Percentiles rank a stretch among this genome's conserved stretches.
Evolutionary conservation across 2,113 vertebrate species (phyloP).

Genomic region (Alces alces): DNA sequence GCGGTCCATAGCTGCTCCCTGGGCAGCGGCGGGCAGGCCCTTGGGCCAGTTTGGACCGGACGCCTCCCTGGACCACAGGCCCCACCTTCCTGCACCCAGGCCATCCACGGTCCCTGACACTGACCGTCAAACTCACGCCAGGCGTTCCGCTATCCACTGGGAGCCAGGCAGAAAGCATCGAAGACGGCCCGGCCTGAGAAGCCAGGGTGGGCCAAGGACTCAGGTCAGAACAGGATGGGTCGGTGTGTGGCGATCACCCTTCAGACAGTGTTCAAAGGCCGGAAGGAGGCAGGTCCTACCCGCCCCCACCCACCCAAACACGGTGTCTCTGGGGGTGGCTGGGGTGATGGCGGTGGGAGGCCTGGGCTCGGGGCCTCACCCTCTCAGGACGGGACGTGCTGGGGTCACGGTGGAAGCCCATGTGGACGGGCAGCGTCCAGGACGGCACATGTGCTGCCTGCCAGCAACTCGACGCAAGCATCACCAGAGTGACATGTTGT

Average conservation of each 20-base stretch:
- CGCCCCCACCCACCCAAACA: rapidly evolving
- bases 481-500: rapidly evolving
- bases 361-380: rapidly evolving
- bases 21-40: background rate
- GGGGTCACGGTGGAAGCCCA: background rate
- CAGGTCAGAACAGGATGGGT: background rate
- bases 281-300: background rate
- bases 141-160: background rate
- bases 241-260: rapidly evolving
- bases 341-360: rapidly evolving
- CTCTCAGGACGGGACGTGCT: rapidly evolving
- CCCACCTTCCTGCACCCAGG: rapidly evolving
- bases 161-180: background rate
- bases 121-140: rapidly evolving
- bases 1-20: rapidly evolving
- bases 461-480: rapidly evolving
- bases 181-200: rapidly evolving
- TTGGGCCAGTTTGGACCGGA: rapidly evolving
- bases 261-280: rapidly evolving
- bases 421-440: rapidly evolving
- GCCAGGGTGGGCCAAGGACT: background rate
- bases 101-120: background rate
- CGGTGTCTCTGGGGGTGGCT: rapidly evolving
- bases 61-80: rapidly evolving
- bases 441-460: rapidly evolving